phyloP scores from a whole-genome alignment of 1,140 invertebrate species.

The Drosophila dunni region DNA sequence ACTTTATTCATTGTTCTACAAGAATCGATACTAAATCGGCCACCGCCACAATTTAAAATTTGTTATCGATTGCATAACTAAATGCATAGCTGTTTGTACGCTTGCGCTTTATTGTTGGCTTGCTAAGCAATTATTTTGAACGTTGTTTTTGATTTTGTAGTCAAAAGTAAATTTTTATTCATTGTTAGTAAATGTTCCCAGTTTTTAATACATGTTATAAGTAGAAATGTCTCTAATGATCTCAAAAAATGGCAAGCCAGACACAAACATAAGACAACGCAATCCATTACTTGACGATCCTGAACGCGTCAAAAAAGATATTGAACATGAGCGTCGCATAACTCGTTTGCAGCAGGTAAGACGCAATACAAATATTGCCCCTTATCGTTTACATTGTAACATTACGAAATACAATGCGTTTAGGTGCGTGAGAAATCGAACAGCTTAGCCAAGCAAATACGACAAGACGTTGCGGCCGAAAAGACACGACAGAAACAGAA shows the following conservation, averaged over 20 bases:
- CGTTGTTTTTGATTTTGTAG: constrained; percentile 54
- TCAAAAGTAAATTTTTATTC: constrained; percentile 35
- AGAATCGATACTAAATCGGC: not conserved
- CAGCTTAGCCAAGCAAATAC: constrained; percentile 64
- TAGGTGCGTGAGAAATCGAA: constrained; percentile 80
- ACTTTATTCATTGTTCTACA: not conserved
- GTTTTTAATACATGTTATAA: constrained; percentile 15
- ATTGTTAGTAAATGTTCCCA: constrained; percentile 37
- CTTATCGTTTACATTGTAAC: constrained; percentile 3
- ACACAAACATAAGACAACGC: constrained; percentile 21
- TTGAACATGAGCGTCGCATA: constrained; percentile 75
- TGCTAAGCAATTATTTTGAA: constrained; percentile 58
- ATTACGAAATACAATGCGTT: constrained; percentile 23
- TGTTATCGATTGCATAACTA: not conserved
- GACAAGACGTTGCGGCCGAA: constrained; percentile 66
- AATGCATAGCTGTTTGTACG: constrained; percentile 27
- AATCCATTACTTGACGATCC: constrained; percentile 56
- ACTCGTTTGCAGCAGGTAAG: constrained; percentile 77
- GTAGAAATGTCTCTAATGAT: constrained; percentile 54
- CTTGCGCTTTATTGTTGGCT: constrained; percentile 46
- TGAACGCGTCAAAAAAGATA: constrained; percentile 65
- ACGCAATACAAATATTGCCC: constrained; percentile 13
- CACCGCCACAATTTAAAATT: not conserved
- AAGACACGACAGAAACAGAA: constrained; percentile 60
- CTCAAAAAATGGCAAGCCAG: constrained; percentile 57